Evolutionary conservation across 2,888 invertebrate species (phyloP).

Genomic region (Macaria liturata): DNA sequence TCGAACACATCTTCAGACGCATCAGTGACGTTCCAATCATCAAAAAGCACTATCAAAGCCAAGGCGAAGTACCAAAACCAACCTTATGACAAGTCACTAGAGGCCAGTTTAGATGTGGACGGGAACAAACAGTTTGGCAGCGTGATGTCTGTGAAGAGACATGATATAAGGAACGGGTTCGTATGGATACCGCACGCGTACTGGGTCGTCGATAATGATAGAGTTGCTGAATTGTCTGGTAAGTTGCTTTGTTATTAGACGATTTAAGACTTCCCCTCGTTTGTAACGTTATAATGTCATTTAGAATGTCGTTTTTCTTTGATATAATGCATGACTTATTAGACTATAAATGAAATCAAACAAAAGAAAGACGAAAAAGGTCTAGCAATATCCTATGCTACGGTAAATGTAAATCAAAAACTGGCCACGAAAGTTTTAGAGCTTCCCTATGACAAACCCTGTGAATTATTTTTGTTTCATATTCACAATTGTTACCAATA

Average conservation of each 20-base stretch:
- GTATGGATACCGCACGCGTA: conserved; percentile 88
- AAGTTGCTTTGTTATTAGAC: conserved; percentile 34
- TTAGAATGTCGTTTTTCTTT: too few species aligned
- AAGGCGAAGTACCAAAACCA: conserved; percentile 88
- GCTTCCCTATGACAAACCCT: too few species aligned
- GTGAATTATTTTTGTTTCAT: too few species aligned
- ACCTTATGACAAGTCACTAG: conserved; percentile 86
- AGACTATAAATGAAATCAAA: too few species aligned
- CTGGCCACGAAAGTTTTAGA: too few species aligned
- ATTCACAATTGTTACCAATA: too few species aligned
- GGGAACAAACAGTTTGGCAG: conserved; percentile 88
- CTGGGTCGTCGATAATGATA: conserved; percentile 88
- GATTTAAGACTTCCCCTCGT: too few species aligned
- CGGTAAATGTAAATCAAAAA: too few species aligned
- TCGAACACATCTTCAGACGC: conserved; percentile 71
- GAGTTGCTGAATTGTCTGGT: conserved; percentile 88
- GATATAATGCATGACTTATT: too few species aligned
- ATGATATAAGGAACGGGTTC: conserved; percentile 85
- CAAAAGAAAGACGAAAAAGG: too few species aligned
- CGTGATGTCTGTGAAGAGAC: conserved; percentile 82
- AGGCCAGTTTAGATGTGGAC: conserved; percentile 88
- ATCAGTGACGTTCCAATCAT: conserved; percentile 86
- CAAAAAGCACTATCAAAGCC: conserved; percentile 86
- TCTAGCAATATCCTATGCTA: too few species aligned
- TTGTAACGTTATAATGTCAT: too few species aligned